Percentiles rank a stretch among this genome's conserved stretches.
These are phyloP conservation scores for Coreius guichenoti DNA, from an alignment of 2,797 vertebrate species.

Conservation along the genomic window DNA sequence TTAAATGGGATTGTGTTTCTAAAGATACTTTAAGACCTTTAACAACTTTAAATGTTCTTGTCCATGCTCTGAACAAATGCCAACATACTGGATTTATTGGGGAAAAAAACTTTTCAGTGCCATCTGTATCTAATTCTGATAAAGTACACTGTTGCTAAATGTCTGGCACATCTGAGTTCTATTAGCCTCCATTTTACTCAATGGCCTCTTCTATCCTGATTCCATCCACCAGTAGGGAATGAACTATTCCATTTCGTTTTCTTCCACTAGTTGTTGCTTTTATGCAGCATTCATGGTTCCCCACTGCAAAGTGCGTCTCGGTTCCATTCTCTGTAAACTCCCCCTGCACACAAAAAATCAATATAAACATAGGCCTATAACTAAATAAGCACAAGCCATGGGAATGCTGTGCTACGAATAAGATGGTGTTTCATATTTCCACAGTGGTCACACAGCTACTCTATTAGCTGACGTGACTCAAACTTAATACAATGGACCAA, in stretches of 20 bases:
- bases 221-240: constrained; percentile 87
- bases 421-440: constrained; percentile 22
- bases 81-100: constrained; percentile 10
- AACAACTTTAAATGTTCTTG: constrained; percentile 2
- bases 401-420: neutral
- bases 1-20: neutral
- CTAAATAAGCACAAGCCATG: constrained; percentile 5
- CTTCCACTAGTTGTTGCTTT: constrained; percentile 87
- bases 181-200: constrained; percentile 65
- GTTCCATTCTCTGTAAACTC: constrained; percentile 94
- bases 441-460: neutral
- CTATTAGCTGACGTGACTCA: neutral
- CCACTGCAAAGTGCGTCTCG: constrained; percentile 89
- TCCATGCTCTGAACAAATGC: neutral
- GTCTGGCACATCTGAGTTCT: constrained; percentile 18
- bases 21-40: neutral
- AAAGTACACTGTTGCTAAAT: constrained; percentile 27
- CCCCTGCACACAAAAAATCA: constrained; percentile 76
- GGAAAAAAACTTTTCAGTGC: neutral
- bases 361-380: constrained; percentile 1
- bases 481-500: constrained; percentile 1
- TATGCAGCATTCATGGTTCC: constrained; percentile 86
- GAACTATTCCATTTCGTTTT: constrained; percentile 86
- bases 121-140: constrained; percentile 46
- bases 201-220: constrained; percentile 78